phyloP scores from a whole-genome alignment of 2,797 vertebrate genomes.

The Anguilla pacifica region DNA sequence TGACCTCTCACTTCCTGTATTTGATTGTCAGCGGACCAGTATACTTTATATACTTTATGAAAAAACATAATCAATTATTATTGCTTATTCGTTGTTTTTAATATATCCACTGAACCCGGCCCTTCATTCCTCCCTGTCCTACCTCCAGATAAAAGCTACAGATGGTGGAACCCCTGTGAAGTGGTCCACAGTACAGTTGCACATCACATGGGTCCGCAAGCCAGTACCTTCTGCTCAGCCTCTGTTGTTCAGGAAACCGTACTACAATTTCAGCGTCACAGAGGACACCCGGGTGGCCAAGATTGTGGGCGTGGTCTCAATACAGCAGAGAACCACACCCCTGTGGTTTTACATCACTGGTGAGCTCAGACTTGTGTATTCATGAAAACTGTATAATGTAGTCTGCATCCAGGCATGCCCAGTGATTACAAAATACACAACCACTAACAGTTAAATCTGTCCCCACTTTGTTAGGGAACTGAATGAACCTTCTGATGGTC shows the following conservation, averaged over 20 bases:
- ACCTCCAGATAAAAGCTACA: constrained; percentile 88
- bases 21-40: background rate
- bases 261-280: constrained; percentile 87
- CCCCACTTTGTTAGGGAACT: too few species aligned
- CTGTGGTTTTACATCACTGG: constrained; percentile 95
- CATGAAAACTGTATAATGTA: background rate
- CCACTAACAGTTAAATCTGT: too few species aligned
- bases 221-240: constrained; percentile 76
- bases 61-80: background rate
- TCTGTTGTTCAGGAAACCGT: constrained; percentile 83
- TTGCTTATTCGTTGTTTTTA: constrained; percentile 1
- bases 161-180: constrained; percentile 89
- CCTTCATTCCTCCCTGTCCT: constrained; percentile 1
- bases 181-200: constrained; percentile 86
- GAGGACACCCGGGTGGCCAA: constrained; percentile 89
- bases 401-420: background rate
- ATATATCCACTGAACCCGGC: background rate
- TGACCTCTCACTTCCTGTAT: constrained; percentile 1
- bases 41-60: background rate
- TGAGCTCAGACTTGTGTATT: constrained; percentile 63
- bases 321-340: constrained; percentile 79
- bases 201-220: constrained; percentile 92
- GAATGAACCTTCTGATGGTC: too few species aligned
- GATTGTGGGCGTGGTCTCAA: constrained; percentile 86
- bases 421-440: too few species aligned